These are phyloP conservation scores for Patella caerulea DNA, from an alignment of 2,888 invertebrate genomes.

Conservation along the genomic window DNA sequence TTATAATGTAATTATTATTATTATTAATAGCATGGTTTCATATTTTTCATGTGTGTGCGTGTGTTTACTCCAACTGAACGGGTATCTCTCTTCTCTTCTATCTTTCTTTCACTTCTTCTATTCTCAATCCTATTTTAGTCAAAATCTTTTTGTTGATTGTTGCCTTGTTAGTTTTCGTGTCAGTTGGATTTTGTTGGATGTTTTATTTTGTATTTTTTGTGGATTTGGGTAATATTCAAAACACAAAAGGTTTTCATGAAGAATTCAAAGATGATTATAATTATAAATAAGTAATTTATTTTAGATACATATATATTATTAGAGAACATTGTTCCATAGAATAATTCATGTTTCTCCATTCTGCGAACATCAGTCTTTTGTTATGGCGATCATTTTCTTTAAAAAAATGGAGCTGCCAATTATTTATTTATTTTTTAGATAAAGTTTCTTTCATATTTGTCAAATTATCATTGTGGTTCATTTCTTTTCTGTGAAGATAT, in stretches of 20 bases:
- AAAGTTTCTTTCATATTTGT: too few relatives aligned
- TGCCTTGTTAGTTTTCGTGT: constrained; percentile 3
- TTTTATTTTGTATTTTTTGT: constrained; percentile 17
- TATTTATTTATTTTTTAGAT: too few relatives aligned
- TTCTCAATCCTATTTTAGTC: constrained; percentile 18
- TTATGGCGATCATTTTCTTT: too few relatives aligned
- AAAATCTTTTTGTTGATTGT: constrained; percentile 11
- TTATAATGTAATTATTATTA: constrained; percentile 17
- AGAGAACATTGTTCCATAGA: too few relatives aligned
- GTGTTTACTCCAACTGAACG: constrained; percentile 36
- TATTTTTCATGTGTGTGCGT: constrained; percentile 28
- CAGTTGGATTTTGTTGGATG: neutral
- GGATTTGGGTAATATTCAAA: constrained; percentile 18
- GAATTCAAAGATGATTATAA: too few relatives aligned
- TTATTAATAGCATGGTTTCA: constrained; percentile 27
- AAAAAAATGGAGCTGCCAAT: too few relatives aligned
- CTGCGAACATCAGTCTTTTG: too few relatives aligned
- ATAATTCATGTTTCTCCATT: too few relatives aligned
- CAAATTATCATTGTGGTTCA: too few relatives aligned
- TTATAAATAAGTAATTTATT: too few relatives aligned
- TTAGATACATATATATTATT: too few relatives aligned
- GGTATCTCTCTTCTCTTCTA: constrained; percentile 26
- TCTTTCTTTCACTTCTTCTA: constrained; percentile 27
- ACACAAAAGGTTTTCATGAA: constrained; percentile 15
- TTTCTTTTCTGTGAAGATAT: too few relatives aligned